Conservation (phyloP, 2,113 vertebrate genomes). For the Cathartes aura region DNA sequence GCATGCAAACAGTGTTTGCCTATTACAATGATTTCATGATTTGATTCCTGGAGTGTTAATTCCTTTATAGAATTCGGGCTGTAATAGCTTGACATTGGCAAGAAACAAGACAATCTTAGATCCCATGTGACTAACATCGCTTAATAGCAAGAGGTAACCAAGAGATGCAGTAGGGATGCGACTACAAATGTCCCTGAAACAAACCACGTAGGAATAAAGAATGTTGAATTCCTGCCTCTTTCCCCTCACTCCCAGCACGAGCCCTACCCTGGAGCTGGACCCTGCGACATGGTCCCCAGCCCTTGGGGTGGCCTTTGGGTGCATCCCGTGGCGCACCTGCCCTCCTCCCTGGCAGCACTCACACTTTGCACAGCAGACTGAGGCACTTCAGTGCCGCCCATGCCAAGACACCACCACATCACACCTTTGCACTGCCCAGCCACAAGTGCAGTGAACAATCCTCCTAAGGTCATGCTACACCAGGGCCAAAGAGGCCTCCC, state of each 20-base stretch:
- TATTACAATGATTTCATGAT: not conserved
- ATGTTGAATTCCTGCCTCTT: not conserved
- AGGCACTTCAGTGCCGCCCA: rapidly evolving
- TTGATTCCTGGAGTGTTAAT: not conserved
- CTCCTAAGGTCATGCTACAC: not conserved
- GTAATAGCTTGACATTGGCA: not conserved
- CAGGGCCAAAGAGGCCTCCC: not conserved
- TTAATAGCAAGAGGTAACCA: not conserved
- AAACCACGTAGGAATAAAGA: not conserved
- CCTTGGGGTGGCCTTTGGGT: not conserved
- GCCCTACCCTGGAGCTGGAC: not conserved
- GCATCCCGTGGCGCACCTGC: not conserved
- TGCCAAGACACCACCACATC: not conserved
- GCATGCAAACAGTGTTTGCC: not conserved
- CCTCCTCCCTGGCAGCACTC: not conserved
- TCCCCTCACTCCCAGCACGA: not conserved
- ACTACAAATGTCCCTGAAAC: not conserved
- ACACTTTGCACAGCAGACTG: not conserved
- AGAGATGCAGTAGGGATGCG: not conserved
- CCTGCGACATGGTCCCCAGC: rapidly evolving
- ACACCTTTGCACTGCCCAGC: not conserved
- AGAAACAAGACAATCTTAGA: not conserved
- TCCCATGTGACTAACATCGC: not conserved
- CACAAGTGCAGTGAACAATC: rapidly evolving
- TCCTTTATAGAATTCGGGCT: not conserved